phyloP scores from a whole-genome alignment of 2,797 vertebrate genomes.

The Mustela erminea region DNA sequence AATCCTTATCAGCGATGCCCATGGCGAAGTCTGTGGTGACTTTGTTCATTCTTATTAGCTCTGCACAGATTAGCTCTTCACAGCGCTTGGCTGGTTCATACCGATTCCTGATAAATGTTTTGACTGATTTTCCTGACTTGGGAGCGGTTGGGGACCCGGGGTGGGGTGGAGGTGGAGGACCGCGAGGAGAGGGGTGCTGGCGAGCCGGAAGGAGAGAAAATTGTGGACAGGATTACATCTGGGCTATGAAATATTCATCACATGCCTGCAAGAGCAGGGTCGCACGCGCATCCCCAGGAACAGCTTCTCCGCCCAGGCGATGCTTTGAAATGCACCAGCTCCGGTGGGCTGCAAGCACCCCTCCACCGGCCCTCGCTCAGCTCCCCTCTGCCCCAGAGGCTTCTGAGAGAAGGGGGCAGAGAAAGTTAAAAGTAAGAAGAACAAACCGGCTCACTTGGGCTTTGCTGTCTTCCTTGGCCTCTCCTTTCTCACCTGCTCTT shows the following conservation, averaged over 20 bases:
- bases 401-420: conserved; percentile 60
- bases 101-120: conserved; percentile 85
- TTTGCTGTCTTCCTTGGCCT: conserved; percentile 1
- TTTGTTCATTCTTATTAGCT: conserved; percentile 82
- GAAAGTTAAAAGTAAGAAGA: conserved; percentile 70
- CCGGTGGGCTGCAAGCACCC: not conserved
- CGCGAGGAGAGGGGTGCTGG: conserved; percentile 15
- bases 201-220: not conserved
- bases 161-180: not conserved
- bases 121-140: conserved; percentile 85
- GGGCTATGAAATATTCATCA: conserved; percentile 85
- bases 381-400: not conserved
- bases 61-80: conserved; percentile 84
- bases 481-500: not conserved
- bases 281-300: conserved; percentile 25
- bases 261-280: conserved; percentile 8
- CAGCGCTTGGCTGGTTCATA: conserved; percentile 80
- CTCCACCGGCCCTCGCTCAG: not conserved
- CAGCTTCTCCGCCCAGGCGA: conserved; percentile 13
- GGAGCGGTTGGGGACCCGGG: not conserved
- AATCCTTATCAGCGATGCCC: conserved; percentile 82
- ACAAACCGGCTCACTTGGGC: not conserved
- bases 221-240: conserved; percentile 73
- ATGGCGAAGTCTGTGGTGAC: conserved; percentile 78
- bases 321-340: conserved; percentile 58